Evolutionary conservation across 2,113 vertebrate species (phyloP), one percentile per base, ranked within the genome.

Genomic region (Gymnobelideus leadbeateri): DNA sequence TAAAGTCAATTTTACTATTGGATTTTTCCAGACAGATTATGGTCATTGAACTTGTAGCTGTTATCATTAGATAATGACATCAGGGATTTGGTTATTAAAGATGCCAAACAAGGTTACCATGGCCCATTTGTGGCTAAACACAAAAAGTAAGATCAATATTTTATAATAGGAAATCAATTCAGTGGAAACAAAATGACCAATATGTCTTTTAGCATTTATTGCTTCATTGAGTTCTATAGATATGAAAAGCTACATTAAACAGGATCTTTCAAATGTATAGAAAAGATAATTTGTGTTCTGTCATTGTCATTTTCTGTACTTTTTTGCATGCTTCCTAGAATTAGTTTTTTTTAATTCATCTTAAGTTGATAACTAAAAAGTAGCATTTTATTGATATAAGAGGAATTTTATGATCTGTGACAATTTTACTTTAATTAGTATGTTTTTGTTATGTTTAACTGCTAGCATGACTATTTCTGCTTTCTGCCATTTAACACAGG

Each of bases 401-500:
- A 7, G n/a, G 5, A 21, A 84, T 43, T 43, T 84, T 19, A 43
- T 84, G n/a, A 23, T 77, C 14, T 8, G 1, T 84, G 95, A 94
- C 95, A 92, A 68, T 95, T 25, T 91, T 95, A 97, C 97, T 43
- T 97, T 94, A 96, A 96, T 97, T 95, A 0, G 55, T 96, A 96
- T 95, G 52, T 96, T 97, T 98, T 94, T 96, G 91, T 57, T 97
- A 49, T 68, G 61, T 92, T 95, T 97, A 97, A 97, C 96, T 97
- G 94, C 91, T 94, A 91, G 91, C 94, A 91, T 96, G 96, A 96
- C 97, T 96, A 93, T 94, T 96, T 94, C 91, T 96, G 97, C 95
- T 94, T 95, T 55, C 57, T 68, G 51, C 94, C 97, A 97, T 97
- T 98, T 97, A 96, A 97, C 97, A 97, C 96, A 90, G 14, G 28